phyloP scores from a whole-genome alignment of 2,797 vertebrate species.

The Tolypeutes matacus region DNA sequence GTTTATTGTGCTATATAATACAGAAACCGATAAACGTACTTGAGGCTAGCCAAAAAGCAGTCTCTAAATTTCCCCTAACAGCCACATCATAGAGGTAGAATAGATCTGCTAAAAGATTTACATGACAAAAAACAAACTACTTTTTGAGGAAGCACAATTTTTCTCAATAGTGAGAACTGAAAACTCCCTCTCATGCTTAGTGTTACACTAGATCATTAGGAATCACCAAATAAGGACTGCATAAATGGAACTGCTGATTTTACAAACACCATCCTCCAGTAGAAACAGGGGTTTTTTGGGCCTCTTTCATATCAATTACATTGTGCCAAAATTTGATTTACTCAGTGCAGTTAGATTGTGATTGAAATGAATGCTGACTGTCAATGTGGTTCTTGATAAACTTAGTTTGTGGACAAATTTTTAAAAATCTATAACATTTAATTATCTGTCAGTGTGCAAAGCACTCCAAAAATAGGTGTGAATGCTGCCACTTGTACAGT shows the following conservation, averaged over 20 bases:
- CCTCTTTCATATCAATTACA: background rate
- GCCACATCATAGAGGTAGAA: background rate
- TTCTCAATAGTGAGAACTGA: background rate
- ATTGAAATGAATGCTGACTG: background rate
- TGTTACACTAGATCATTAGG: background rate
- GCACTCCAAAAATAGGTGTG: background rate
- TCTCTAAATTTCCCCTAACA: background rate
- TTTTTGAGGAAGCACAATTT: background rate
- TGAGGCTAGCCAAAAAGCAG: background rate
- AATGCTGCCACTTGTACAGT: background rate
- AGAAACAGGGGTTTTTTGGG: background rate
- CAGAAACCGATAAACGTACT: background rate
- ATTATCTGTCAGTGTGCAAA: background rate
- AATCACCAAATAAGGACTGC: background rate
- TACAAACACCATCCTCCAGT: background rate
- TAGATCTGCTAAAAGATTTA: background rate
- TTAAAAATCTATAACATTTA: background rate
- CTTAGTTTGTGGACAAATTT: background rate
- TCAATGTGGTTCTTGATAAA: background rate
- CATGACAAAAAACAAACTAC: background rate
- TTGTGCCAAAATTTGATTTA: constrained; percentile 36
- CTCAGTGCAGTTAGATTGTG: background rate
- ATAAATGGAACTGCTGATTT: background rate
- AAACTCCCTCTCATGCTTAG: background rate
- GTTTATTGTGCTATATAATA: background rate